phyloP scores from a whole-genome alignment of 2,888 invertebrate species.

The Meghimatium bilineatum region DNA sequence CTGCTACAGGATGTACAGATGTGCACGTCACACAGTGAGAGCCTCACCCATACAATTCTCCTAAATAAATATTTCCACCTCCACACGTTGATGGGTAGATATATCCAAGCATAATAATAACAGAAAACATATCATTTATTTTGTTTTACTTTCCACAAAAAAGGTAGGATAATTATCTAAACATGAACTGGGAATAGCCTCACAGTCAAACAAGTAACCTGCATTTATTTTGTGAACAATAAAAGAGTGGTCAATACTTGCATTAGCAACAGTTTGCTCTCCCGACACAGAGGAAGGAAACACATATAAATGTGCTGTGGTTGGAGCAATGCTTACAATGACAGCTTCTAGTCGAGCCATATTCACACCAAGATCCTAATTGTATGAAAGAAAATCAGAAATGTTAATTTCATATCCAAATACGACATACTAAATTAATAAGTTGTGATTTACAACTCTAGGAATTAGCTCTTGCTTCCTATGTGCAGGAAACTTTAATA shows the following conservation, averaged over 20 bases:
- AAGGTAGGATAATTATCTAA: too few species aligned
- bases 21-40: too few species aligned
- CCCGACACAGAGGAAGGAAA: constrained; percentile 13
- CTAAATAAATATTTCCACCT: too few species aligned
- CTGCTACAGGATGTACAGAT: too few species aligned
- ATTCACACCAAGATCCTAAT: constrained; percentile 60
- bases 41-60: too few species aligned
- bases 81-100: too few species aligned
- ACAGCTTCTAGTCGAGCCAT: constrained; percentile 56
- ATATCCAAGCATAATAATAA: too few species aligned
- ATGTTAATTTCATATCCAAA: neutral
- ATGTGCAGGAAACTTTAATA: too few species aligned
- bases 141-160: neutral
- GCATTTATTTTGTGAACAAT: neutral
- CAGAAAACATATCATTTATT: too few species aligned
- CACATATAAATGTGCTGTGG: constrained; percentile 26
- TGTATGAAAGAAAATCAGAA: neutral
- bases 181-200: too few species aligned
- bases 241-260: constrained; percentile 7
- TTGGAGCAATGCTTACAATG: neutral
- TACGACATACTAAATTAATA: neutral
- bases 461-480: too few species aligned
- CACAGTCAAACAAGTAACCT: neutral
- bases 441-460: neutral
- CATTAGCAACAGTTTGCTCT: constrained; percentile 14